Conservation (phyloP, 2,797 vertebrate species). For the Cuculus canorus region DNA sequence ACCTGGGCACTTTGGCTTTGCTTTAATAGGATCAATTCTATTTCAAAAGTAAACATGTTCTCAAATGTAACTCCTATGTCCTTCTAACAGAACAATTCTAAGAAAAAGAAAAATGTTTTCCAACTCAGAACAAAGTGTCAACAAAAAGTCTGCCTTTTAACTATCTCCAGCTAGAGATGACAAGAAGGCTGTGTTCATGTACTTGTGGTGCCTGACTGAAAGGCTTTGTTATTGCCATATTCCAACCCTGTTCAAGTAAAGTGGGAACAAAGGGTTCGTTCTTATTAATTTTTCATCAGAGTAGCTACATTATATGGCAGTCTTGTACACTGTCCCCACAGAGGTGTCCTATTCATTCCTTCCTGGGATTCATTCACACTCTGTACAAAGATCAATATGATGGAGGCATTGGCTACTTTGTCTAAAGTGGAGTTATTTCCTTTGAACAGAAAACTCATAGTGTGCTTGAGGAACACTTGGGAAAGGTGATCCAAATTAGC, state of each 20-base stretch:
- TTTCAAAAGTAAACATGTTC: neutral
- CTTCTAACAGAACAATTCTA: neutral
- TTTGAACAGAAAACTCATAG: neutral
- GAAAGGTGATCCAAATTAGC: constrained; percentile 12
- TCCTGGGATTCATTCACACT: neutral
- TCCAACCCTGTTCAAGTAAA: neutral
- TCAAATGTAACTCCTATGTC: neutral
- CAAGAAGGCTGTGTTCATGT: neutral
- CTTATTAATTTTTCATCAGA: neutral
- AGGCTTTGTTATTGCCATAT: neutral
- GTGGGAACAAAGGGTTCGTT: neutral
- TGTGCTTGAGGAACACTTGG: neutral
- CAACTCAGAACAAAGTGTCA: neutral
- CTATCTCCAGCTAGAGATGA: neutral
- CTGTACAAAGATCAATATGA: neutral
- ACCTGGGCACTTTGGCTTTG: neutral
- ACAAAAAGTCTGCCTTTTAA: neutral
- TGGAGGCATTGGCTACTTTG: neutral
- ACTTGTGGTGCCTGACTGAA: neutral
- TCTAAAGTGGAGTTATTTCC: neutral
- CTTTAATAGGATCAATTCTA: neutral
- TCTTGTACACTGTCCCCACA: neutral
- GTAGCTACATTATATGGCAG: neutral
- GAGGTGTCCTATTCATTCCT: neutral
- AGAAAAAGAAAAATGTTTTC: neutral